Percentiles rank a stretch among this genome's conserved stretches.
phyloP scores from a whole-genome alignment of 2,113 vertebrate genomes.

The Tor tambroides region DNA sequence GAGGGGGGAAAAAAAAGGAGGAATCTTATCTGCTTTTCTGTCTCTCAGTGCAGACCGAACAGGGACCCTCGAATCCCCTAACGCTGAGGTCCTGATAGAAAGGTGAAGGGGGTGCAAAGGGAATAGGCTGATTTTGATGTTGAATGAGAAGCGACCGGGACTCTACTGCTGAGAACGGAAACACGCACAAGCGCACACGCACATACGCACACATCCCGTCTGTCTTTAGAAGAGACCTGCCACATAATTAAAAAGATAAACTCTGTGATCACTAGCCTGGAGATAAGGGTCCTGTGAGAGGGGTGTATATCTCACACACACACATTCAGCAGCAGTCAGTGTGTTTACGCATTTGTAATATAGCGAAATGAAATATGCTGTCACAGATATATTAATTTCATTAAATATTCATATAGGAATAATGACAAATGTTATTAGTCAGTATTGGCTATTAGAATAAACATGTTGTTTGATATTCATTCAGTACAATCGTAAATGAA shows the following conservation, averaged over 20 bases:
- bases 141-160: conserved; percentile 37
- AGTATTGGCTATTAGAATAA: conserved; percentile 39
- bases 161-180: conserved; percentile 34
- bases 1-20: conserved; percentile 63
- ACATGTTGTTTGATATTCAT: conserved; percentile 53
- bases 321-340: conserved; percentile 16
- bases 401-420: conserved; percentile 54
- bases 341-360: conserved; percentile 49
- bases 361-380: conserved; percentile 56
- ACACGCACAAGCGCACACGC: conserved; percentile 14
- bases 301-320: conserved; percentile 20
- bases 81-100: conserved; percentile 71
- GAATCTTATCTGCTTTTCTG: conserved; percentile 70
- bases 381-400: conserved; percentile 49
- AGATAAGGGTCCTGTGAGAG: conserved; percentile 78
- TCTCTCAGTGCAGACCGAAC: conserved; percentile 60
- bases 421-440: conserved; percentile 46
- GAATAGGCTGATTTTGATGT: conserved; percentile 38
- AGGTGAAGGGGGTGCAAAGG: conserved; percentile 61
- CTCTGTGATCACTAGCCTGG: conserved; percentile 66
- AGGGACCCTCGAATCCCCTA: conserved; percentile 54
- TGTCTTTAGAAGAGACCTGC: conserved; percentile 72
- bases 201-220: not conserved
- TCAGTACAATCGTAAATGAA: conserved; percentile 47
- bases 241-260: conserved; percentile 81